Evolutionary conservation across 2,888 invertebrate genomes (phyloP).

Genomic region (Sacculina carcini): DNA sequence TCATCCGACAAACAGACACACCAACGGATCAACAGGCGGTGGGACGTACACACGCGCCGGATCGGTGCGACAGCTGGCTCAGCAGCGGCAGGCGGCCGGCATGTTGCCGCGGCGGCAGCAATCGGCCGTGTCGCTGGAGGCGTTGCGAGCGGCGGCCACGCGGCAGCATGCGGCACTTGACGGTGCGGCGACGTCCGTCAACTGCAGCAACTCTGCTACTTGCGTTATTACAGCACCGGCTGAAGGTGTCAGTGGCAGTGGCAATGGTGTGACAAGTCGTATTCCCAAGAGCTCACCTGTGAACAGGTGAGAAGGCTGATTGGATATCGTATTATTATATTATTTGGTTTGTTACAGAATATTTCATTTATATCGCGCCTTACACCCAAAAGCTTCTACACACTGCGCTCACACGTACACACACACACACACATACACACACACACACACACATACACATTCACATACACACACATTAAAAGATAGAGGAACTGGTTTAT

Average conservation of each 20-base stretch:
- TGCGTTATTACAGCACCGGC: too few relatives aligned
- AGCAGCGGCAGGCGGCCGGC: conserved; percentile 5
- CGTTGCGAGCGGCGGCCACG: conserved; percentile 43
- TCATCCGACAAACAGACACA: too few relatives aligned
- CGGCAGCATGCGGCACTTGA: conserved; percentile 27
- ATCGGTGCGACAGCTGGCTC: conserved; percentile 1
- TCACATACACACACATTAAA: not conserved
- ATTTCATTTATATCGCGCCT: too few relatives aligned
- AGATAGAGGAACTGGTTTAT: not conserved
- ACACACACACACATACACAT: not conserved
- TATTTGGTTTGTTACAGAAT: too few relatives aligned
- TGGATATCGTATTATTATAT: too few relatives aligned
- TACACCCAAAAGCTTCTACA: not conserved
- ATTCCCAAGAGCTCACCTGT: too few relatives aligned
- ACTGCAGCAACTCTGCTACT: too few relatives aligned
- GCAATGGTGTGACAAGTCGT: too few relatives aligned
- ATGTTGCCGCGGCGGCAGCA: not conserved
- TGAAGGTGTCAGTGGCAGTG: too few relatives aligned
- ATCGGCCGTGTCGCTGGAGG: conserved; percentile 27
- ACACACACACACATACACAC: not conserved
- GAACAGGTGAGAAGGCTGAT: too few relatives aligned
- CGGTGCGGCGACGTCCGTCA: too few relatives aligned
- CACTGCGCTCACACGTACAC: not conserved
- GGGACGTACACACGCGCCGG: conserved; percentile 5
- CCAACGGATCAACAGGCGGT: too few relatives aligned